Percentiles rank a stretch among this genome's conserved stretches.
Conservation (phyloP, 2,113 vertebrate species). For the Merops nubicus region DNA sequence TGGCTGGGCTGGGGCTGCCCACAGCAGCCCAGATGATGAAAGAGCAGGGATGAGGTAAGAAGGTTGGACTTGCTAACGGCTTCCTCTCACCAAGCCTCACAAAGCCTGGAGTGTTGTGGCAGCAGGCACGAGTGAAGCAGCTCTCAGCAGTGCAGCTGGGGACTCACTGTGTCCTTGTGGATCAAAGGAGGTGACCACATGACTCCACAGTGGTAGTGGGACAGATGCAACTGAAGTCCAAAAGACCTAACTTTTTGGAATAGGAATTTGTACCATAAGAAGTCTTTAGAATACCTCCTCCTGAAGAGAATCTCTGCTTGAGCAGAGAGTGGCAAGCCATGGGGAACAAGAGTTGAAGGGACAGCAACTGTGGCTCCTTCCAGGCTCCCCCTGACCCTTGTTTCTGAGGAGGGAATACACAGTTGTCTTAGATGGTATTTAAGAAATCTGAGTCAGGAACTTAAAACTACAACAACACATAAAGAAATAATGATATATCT, state of each 20-base stretch:
- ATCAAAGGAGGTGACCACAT: neutral
- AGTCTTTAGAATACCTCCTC: neutral
- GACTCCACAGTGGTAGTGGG: fast-evolving
- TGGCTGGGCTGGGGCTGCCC: fast-evolving
- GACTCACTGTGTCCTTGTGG: neutral
- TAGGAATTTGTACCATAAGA: neutral
- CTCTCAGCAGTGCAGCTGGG: neutral
- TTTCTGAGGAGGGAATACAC: slow-evolving; percentile 31
- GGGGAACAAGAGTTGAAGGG: neutral
- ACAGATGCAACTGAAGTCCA: neutral
- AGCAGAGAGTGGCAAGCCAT: neutral
- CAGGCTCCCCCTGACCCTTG: neutral
- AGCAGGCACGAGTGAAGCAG: neutral
- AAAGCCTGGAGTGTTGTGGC: fast-evolving
- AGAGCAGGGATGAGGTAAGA: neutral
- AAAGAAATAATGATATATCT: slow-evolving; percentile 62
- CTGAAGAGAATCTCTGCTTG: neutral
- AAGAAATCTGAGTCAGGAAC: slow-evolving; percentile 56
- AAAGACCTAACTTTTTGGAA: neutral
- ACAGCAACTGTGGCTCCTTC: neutral
- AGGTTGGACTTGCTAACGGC: neutral
- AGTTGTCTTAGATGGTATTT: slow-evolving; percentile 58
- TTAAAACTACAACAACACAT: slow-evolving; percentile 58
- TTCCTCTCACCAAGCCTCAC: neutral
- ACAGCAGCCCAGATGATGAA: neutral